Conservation (phyloP, 1,140 invertebrate species). For the Aradophagus sp. region DNA sequence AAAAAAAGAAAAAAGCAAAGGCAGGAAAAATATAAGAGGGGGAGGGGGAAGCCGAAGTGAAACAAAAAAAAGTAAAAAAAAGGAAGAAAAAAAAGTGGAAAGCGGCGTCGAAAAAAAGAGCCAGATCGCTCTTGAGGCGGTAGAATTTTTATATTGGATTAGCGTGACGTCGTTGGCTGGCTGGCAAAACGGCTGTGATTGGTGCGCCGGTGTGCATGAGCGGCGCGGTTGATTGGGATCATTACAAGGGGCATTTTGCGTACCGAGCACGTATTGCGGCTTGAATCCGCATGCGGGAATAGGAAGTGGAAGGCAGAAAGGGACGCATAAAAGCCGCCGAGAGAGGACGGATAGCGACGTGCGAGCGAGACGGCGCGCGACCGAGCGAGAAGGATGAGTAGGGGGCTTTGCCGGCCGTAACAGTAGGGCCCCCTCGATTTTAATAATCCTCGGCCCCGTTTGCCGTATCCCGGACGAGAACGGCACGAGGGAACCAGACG, state of each 20-base stretch:
- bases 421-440: conserved; percentile 65
- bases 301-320: conserved; percentile 52
- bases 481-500: conserved; percentile 49
- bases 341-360: conserved; percentile 14
- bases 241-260: conserved; percentile 70
- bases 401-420: conserved; percentile 61
- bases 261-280: conserved; percentile 65
- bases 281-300: conserved; percentile 66
- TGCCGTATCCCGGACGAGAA: conserved; percentile 62
- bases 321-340: conserved; percentile 36
- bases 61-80: no score
- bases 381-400: conserved; percentile 14
- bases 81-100: no score
- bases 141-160: conserved; percentile 51
- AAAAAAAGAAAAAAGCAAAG: conserved; percentile 1
- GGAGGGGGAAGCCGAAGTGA: no score
- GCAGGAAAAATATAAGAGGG: no score
- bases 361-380: background rate
- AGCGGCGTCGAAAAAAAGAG: conserved; percentile 16
- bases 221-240: conserved; percentile 69
- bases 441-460: conserved; percentile 69
- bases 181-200: conserved; percentile 62
- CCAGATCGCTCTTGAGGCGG: conserved; percentile 34
- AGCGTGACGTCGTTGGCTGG: conserved; percentile 49
- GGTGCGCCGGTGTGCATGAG: conserved; percentile 59